Evolutionary conservation across 1,140 invertebrate genomes (phyloP).

Genomic region (Formica selysi): DNA sequence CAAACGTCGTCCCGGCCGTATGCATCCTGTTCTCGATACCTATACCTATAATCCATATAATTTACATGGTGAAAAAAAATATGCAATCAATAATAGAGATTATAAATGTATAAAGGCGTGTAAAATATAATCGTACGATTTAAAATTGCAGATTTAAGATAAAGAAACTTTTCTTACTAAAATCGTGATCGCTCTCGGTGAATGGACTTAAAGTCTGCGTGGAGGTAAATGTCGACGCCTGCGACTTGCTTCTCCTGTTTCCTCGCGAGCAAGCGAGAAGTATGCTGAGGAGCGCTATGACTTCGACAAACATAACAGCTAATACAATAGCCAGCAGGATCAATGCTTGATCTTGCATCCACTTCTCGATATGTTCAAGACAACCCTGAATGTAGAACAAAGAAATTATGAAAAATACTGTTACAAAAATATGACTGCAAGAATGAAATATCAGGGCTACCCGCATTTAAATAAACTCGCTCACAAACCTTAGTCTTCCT

Average conservation of each 20-base stretch:
- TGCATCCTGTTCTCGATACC: conserved; percentile 83
- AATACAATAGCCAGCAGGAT: conserved; percentile 90
- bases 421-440: background rate
- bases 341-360: conserved; percentile 92
- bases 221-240: conserved; percentile 82
- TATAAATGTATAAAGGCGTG: background rate
- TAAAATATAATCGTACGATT: too few relatives aligned
- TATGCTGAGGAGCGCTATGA: conserved; percentile 90
- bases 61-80: background rate
- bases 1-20: conserved; percentile 81
- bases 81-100: too few relatives aligned
- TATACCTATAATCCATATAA: conserved; percentile 67
- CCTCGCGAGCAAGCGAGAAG: conserved; percentile 90
- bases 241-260: conserved; percentile 78
- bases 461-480: conserved; percentile 29
- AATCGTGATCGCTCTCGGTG: conserved; percentile 82
- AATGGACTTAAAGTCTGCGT: conserved; percentile 83
- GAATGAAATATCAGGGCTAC: background rate
- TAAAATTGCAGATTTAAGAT: background rate
- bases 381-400: conserved; percentile 88
- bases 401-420: background rate
- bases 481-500: background rate
- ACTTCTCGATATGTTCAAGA: conserved; percentile 90
- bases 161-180: conserved; percentile 71
- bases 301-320: conserved; percentile 89